These are phyloP conservation scores for Nyctibius bracteatus DNA, from an alignment of 2,113 vertebrate genomes.

Conservation along the genomic window DNA sequence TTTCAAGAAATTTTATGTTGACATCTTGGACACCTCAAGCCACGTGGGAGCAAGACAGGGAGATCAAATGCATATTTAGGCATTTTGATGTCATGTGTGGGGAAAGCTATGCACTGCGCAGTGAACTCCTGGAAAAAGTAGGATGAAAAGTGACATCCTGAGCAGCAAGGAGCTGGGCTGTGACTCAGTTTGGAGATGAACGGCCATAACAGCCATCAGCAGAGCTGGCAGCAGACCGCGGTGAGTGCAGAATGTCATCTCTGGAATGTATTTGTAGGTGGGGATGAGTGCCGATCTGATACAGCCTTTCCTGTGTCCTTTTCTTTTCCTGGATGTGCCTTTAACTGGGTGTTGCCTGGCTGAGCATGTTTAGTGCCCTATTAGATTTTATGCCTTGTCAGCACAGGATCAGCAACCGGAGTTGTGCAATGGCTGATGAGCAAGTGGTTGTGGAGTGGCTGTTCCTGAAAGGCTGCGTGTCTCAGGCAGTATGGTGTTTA, in stretches of 20 bases:
- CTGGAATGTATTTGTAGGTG: neutral
- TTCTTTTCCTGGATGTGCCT: neutral
- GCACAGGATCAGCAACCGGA: neutral
- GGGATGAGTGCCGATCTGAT: neutral
- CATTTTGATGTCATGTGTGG: neutral
- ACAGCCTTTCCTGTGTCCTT: neutral
- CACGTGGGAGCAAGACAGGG: neutral
- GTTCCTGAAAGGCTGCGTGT: neutral
- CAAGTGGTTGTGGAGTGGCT: neutral
- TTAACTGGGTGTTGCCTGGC: neutral
- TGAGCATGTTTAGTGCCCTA: neutral
- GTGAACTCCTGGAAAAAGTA: neutral
- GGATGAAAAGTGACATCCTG: neutral
- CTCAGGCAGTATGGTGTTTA: neutral
- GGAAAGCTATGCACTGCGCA: neutral
- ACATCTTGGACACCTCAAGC: neutral
- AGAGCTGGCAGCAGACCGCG: fast-evolving
- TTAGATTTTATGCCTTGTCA: neutral
- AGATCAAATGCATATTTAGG: neutral
- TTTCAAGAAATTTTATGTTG: neutral
- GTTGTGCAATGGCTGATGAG: neutral
- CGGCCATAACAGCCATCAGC: neutral
- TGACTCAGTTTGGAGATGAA: neutral
- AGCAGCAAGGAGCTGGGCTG: neutral
- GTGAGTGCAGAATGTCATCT: fast-evolving